These are phyloP conservation scores for Halcyon smyrnensis DNA, from an alignment of 2,797 vertebrate genomes.

Conservation along the genomic window DNA sequence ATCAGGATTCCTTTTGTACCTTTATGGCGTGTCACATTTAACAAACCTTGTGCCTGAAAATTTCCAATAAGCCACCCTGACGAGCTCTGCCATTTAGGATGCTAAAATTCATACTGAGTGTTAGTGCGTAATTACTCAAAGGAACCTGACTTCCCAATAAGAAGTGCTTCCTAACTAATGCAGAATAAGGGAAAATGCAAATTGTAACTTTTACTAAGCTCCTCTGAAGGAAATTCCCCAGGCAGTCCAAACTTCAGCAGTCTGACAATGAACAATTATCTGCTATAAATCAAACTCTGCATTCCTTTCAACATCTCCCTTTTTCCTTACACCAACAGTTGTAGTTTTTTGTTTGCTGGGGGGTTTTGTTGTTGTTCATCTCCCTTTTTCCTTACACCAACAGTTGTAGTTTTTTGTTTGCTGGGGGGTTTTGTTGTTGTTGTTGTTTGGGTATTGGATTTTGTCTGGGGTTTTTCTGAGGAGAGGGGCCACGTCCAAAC, in stretches of 20 bases:
- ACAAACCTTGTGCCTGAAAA: neutral
- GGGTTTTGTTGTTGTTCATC: too few species aligned
- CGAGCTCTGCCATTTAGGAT: neutral
- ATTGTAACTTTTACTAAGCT: neutral
- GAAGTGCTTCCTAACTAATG: neutral
- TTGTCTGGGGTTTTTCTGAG: neutral
- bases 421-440: neutral
- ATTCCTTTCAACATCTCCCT: neutral
- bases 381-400: neutral
- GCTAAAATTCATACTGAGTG: neutral
- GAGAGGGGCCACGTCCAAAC: neutral
- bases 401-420: neutral
- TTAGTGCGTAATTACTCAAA: neutral
- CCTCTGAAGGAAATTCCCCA: neutral
- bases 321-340: neutral
- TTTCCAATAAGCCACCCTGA: neutral
- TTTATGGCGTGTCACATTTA: neutral
- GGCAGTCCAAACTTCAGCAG: neutral
- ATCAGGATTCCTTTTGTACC: neutral
- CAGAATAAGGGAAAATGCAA: neutral
- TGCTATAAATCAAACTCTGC: neutral
- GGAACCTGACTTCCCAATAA: neutral
- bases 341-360: neutral
- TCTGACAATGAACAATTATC: neutral
- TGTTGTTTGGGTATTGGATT: neutral